Base-by-base conservation (phyloP, 2,797 vertebrate genomes). In the Anas flavirostris region DNA sequence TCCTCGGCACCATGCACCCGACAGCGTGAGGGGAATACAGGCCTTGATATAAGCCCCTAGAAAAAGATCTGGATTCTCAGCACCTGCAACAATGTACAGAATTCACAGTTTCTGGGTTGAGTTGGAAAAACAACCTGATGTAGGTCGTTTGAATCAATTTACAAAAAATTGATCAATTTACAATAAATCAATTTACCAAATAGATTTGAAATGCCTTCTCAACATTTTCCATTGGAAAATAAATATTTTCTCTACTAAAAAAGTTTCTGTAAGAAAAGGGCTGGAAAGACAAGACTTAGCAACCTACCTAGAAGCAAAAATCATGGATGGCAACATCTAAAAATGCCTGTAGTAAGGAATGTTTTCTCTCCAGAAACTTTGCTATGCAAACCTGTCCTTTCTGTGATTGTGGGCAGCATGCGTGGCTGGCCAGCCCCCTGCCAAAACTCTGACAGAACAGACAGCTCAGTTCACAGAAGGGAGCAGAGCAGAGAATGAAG, bases 381-480 rank as follows among this genome's bases (percentile, higher is more conserved):
- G 29, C 37, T 78, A 62, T 8, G 8, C 46, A 46, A 10, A 19
- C 37, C 14, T 35, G 16, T 29, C 56, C 15, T 7, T 50, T 6
- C 50, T 23, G 53, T 62, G 25, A 52, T 46, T 5, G 10, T 5
- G 9, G 41, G 31, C 12, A 69, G 23, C 0, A 14, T 13, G 0
- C 44, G 31, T 6, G 39, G 12, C 53, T 41, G 10, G 3, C 35
- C 31, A 41, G 7, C 12, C 16, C 41, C 35, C 53, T 19, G 16
- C 8, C 12, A 33, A 39, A 21, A 31, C 28, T 44, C 16, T 33
- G 9, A 5, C 9, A 53, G 16, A 63, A 33, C 55, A 59, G 31
- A 2, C 0, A 10, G 23, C 44, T 44, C 39, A 55, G 4, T 2
- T 14, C 72, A 23, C 31, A 74, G 67, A 10, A 33, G 0, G 0